phyloP scores from a whole-genome alignment of 2,113 vertebrate species.

The Thymallus thymallus region DNA sequence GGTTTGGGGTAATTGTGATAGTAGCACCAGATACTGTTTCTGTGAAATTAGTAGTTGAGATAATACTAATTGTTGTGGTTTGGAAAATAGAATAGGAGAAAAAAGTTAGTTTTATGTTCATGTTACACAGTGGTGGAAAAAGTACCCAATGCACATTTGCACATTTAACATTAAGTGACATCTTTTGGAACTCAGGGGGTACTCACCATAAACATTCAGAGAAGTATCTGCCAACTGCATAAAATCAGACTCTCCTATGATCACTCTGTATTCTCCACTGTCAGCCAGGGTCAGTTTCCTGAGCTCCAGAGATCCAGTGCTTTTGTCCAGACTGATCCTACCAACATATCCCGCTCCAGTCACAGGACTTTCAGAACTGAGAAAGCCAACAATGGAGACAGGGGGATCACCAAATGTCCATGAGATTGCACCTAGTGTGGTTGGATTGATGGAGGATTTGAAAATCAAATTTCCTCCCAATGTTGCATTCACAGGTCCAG shows the following conservation, averaged over 20 bases:
- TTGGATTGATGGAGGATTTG: constrained; percentile 41
- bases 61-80: not conserved
- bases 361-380: too few species aligned
- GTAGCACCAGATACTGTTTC: constrained; percentile 37
- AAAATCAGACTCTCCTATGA: constrained; percentile 30
- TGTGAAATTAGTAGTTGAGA: constrained; percentile 14
- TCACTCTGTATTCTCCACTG: constrained; percentile 51
- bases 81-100: too few species aligned
- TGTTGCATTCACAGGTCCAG: constrained; percentile 46
- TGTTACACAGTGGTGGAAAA: too few species aligned
- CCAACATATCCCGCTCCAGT: too few species aligned
- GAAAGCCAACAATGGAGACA: too few species aligned
- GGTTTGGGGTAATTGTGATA: constrained; percentile 44
- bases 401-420: too few species aligned
- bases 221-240: constrained; percentile 24
- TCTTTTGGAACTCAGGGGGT: too few species aligned
- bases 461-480: constrained; percentile 46
- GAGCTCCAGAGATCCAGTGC: constrained; percentile 56
- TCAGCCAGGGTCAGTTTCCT: constrained; percentile 24
- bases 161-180: too few species aligned
- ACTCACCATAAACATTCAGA: constrained; percentile 58
- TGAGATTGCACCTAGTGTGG: not conserved
- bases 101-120: too few species aligned
- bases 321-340: constrained; percentile 35
- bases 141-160: too few species aligned